Evolutionary conservation across 2,797 vertebrate genomes (phyloP).

Genomic region (Alfaro cultratus): DNA sequence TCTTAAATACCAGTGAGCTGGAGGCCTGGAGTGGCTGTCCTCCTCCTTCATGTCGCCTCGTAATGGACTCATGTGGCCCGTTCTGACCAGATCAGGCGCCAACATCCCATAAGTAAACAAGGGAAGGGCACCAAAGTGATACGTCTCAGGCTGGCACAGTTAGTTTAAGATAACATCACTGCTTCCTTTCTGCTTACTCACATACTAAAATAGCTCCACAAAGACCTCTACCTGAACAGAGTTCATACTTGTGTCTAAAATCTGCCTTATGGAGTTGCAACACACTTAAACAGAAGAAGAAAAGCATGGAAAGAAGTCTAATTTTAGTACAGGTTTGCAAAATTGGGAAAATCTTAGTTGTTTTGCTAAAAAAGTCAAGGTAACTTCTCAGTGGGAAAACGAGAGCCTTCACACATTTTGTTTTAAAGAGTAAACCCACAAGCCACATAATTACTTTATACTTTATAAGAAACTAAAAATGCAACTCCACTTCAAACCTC

Average conservation of each 20-base stretch:
- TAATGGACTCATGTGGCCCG: constrained; percentile 42
- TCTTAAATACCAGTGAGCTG: constrained; percentile 32
- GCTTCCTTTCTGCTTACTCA: constrained; percentile 1
- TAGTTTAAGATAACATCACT: not conserved
- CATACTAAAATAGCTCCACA: not conserved
- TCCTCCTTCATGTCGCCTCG: constrained; percentile 41
- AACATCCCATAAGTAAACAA: constrained; percentile 50
- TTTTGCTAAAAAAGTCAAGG: not conserved
- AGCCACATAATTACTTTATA: not conserved
- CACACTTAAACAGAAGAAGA: not conserved
- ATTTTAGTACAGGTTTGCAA: not conserved
- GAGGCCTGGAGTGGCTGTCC: constrained; percentile 45
- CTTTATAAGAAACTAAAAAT: not conserved
- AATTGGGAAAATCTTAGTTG: not conserved
- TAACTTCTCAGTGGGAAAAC: not conserved
- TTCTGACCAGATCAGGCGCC: constrained; percentile 61
- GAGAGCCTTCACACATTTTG: not conserved
- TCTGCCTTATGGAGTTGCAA: not conserved
- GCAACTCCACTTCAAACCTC: not conserved
- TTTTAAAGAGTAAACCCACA: not conserved
- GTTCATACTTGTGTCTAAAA: not conserved
- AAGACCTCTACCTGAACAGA: not conserved
- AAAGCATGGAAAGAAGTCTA: not conserved
- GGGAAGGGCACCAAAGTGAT: constrained; percentile 23
- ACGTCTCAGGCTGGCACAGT: not conserved